Evolutionary conservation across 1,140 invertebrate species (phyloP), one percentile per base, ranked within the genome.

Genomic region (Chironomus tepperi): DNA sequence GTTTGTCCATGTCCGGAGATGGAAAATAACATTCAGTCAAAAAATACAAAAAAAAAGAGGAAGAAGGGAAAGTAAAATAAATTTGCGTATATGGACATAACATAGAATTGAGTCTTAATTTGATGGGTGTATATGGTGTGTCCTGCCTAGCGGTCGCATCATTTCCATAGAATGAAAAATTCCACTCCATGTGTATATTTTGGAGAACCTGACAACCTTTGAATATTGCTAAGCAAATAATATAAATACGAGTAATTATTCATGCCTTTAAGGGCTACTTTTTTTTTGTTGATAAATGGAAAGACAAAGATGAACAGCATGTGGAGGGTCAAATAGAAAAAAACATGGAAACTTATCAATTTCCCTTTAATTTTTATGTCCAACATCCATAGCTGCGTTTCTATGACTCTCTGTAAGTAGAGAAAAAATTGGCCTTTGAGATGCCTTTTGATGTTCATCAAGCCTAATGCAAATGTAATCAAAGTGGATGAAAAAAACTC

Each of bases 171-270:
- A 70, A 34, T 34, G 16, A 19, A 18, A 70, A 19, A 9, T 70
- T 70, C 19, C n/a, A n/a, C n/a, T n/a, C n/a, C n/a, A n/a, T n/a
- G n/a, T 34, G 24, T 34, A 34, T 34, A 34, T 34, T 57, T 57
- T 57, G 47, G 10, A n/a, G 12, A 34, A 34, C 24, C 47, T 57
- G 47, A n/a, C 47, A 10, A 57, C n/a, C n/a, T n/a, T n/a, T 12
- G 47, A 10, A 21, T 16, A 70, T 70, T 70, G 65, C 65, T 70
- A 70, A 70, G 65, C 65, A 70, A 70, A 70, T 70, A 70, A 70
- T 70, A 70, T 70, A 70, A 70, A 70, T 70, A 18, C 65, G 65
- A 70, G 65, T 70, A 70, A 70, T 70, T 70, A 70, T 70, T 70
- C 65, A 70, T 19, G 19, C 65, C 65, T 19, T 18, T n/a, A 12